phyloP scores from a whole-genome alignment of 2,113 vertebrate species.

The Bucco capensis region DNA sequence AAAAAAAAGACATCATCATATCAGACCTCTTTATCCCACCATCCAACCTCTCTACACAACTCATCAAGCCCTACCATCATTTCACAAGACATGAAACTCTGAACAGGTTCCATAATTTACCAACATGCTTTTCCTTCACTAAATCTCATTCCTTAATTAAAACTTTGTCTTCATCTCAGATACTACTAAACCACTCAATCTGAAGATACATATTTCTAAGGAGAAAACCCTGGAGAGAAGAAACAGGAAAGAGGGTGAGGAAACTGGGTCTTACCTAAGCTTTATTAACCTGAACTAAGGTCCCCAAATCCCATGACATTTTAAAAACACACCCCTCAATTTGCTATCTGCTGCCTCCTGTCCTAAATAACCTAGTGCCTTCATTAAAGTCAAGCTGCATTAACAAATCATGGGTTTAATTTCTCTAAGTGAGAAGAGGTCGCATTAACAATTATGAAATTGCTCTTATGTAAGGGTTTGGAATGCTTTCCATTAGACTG shows the following conservation, averaged over 20 bases:
- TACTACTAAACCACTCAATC: neutral
- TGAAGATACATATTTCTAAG: neutral
- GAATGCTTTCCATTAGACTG: conserved; percentile 37
- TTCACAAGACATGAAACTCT: neutral
- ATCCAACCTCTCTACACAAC: neutral
- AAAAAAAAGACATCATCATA: neutral
- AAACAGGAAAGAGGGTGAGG: neutral
- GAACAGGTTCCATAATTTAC: neutral
- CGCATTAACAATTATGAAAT: conserved; percentile 43
- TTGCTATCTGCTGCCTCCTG: neutral
- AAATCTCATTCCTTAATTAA: neutral
- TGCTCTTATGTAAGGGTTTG: conserved; percentile 44
- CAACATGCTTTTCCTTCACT: neutral
- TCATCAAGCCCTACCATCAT: neutral
- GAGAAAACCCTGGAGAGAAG: neutral
- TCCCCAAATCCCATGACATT: neutral
- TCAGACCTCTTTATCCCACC: neutral
- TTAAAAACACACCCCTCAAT: neutral
- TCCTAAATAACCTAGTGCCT: neutral
- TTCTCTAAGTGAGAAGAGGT: conserved; percentile 14
- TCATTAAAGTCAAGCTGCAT: neutral
- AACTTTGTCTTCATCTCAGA: neutral
- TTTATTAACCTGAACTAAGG: neutral
- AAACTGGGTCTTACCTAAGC: neutral
- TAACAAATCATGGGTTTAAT: neutral